Evolutionary conservation across 2,797 vertebrate species (phyloP), one percentile per base, ranked within the genome.

Genomic region (Pteropus rufus): DNA sequence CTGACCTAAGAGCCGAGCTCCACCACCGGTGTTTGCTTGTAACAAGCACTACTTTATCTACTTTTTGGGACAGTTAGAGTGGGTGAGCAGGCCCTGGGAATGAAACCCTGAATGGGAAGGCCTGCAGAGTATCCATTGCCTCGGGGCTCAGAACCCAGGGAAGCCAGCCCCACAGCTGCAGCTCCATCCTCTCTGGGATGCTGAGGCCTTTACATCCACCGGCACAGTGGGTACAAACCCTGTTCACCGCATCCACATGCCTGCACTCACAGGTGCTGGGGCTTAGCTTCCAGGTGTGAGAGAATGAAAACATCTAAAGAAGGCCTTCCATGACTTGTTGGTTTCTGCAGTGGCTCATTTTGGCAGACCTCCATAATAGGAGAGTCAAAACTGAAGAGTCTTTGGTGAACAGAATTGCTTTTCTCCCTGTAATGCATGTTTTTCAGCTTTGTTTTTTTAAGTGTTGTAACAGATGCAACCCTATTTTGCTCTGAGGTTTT

Each of bases 371-470:
- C 7, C 7, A 0, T 60, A 67, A 41, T 3, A 31, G 60, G 23
- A 52, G 52, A 49, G 18, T 46, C 54, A n/a, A 79, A 12, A 31
- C 23, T 7, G 10, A 16, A 19, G 36, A 72, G 49, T 24, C 58
- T 36, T 87, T 19, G n/a, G 58, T 34, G 69, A 87, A 62, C 2
- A 18, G 18, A 23, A 65, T 26, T 10, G 41, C 49, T 14, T 91
- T 89, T 81, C 72, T 72, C 31, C 29, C 46, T 87, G 18, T 2
- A 39, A 56, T 9, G 10, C 2, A 5, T 58, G 44, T 54, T 64
- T 94, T 92, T 46, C 69, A 80, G 52, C 36, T 91, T 88, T 62
- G 82, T 26, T 79, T 91, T 91, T 76, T 56, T 79, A 52, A 80
- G 19, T 29, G 67, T 62, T 62, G 14, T 79, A 69, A 70, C n/a